Base-by-base conservation (phyloP, 1,140 invertebrate genomes). In the Ostrea edulis region DNA sequence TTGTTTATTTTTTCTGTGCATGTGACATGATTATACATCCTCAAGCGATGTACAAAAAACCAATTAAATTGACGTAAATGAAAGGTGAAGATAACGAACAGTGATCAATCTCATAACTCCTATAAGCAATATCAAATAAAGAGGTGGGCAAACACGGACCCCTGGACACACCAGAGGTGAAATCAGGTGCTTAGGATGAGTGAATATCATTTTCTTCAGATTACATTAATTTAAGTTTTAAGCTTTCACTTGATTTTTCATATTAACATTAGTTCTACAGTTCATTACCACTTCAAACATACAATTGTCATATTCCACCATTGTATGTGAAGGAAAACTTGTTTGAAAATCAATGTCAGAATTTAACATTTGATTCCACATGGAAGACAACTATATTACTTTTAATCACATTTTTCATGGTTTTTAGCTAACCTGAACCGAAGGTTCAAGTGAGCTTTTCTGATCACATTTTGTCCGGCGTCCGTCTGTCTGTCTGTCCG, bases 241-340 rank as follows among this genome's bases (percentile, higher is more conserved):
- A 8, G 68, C 22, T 17, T 77, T 29, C 14, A 77, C 35, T 77
- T 77, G 35, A 77, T 77, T 29, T 77, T 77, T 77, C 58, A 20
- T 77, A 77, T 77, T 77, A 77, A 25, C 68, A 77, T 77, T 77
- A 77, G 35, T 29, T 77, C 35, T 11, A 77, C 35, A 12, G 8
- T 0, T 29, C 7, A 14, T 77, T 17, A 25, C 25, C 68, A 77
- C 68, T 77, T 77, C 68, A 77, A 77, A 77, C 25, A 77, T 14
- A 9, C 3, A 29, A 71, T 71, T 29, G 25, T 29, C 65, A 71
- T 29, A 29, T 11, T 0, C 25, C 68, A 12, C 9, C 29, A 35
- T 29, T 77, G 25, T 25, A 77, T 77, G 14, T 71, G 22, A 9
- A 68, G 8, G 22, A 29, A 35, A 77, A 77, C 65, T 29, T 77